phyloP scores from a whole-genome alignment of 2,888 invertebrate species.

The Caenorhabditis imperialis region DNA sequence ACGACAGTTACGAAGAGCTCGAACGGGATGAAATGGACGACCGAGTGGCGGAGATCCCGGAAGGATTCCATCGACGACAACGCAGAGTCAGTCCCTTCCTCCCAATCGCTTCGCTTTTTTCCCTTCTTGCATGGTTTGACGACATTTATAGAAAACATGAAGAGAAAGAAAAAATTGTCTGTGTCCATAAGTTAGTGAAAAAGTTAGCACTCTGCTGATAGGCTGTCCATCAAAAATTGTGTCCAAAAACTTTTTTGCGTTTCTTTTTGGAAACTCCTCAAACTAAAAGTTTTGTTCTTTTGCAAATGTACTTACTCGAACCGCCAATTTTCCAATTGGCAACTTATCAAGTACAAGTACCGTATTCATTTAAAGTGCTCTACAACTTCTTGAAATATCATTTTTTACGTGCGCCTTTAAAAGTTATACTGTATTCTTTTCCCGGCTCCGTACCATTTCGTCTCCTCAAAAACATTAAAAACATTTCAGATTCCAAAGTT shows the following conservation, averaged over 20 bases:
- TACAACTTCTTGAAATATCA: too few relatives aligned
- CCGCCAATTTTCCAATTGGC: not conserved
- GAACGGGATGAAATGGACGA: constrained; percentile 74
- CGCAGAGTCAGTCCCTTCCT: constrained; percentile 63
- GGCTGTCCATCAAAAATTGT: constrained; percentile 54
- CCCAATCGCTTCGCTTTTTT: too few relatives aligned
- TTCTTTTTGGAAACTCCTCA: too few relatives aligned
- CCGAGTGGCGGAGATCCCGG: constrained; percentile 73
- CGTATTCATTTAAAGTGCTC: too few relatives aligned
- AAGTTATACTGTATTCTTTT: too few relatives aligned
- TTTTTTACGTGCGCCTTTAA: too few relatives aligned
- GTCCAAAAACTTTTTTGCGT: not conserved
- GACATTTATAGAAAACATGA: not conserved
- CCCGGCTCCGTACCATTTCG: too few relatives aligned
- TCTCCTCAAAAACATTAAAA: too few relatives aligned
- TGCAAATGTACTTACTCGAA: not conserved
- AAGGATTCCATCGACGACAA: constrained; percentile 67
- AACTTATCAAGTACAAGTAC: too few relatives aligned
- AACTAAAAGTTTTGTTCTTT: constrained; percentile 6
- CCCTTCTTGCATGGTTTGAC: too few relatives aligned
- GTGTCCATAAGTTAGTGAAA: not conserved
- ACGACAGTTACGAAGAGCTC: constrained; percentile 68
- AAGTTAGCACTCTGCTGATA: constrained; percentile 47
- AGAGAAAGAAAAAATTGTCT: constrained; percentile 1
- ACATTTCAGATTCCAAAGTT: too few relatives aligned